Conservation (phyloP, 2,797 vertebrate species). For the Manis javanica region DNA sequence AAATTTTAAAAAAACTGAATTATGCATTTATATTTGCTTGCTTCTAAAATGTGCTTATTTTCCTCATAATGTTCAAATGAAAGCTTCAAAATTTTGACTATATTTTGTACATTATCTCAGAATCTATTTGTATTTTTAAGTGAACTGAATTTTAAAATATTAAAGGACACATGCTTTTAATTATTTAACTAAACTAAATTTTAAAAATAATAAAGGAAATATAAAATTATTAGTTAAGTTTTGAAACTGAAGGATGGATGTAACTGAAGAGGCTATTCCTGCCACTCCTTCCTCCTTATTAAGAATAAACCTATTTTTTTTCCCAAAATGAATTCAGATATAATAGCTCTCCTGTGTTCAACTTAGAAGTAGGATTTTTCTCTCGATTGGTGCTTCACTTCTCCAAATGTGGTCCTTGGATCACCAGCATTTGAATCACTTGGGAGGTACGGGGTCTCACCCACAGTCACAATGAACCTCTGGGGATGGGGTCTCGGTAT, state of each 20-base stretch:
- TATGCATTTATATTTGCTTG: conserved; percentile 87
- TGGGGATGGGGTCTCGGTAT: background rate
- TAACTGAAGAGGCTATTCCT: background rate
- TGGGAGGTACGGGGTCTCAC: background rate
- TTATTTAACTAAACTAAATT: conserved; percentile 80
- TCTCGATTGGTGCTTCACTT: background rate
- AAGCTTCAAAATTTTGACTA: conserved; percentile 82
- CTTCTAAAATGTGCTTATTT: conserved; percentile 80
- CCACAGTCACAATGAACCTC: background rate
- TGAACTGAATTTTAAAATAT: conserved; percentile 76
- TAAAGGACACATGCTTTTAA: background rate
- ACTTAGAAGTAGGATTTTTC: conserved; percentile 3
- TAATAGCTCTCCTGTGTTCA: background rate
- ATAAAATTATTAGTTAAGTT: conserved; percentile 33
- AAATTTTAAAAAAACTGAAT: conserved; percentile 86
- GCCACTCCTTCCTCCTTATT: background rate
- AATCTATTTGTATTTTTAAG: conserved; percentile 81
- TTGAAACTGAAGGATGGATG: background rate
- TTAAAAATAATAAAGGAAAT: conserved; percentile 78
- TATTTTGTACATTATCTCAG: conserved; percentile 82
- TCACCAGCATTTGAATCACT: background rate
- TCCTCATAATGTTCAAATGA: conserved; percentile 81
- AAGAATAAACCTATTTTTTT: background rate
- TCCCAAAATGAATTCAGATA: background rate
- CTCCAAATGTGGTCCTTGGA: background rate